Base-by-base conservation (phyloP, 2,888 invertebrate species). In the Hypena proboscidalis region DNA sequence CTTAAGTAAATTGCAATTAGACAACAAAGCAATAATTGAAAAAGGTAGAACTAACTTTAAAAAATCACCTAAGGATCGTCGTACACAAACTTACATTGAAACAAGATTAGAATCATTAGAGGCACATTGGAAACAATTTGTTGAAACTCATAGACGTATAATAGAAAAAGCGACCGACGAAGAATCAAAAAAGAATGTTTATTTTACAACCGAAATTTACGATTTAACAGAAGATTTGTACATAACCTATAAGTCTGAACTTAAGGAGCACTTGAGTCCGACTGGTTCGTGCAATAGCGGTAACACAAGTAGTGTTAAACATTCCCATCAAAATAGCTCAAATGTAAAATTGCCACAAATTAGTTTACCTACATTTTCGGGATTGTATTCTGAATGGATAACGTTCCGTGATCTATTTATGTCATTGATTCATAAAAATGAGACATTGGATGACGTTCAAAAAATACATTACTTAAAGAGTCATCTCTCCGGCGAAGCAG, bases 41-140 rank as follows among this genome's bases (percentile, higher is more conserved):
- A 37, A 21, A 9, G 14, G 11, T 8, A 11, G 29, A 29, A 5
- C 9, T 11, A 37, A 27, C 14, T 37, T 20, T 13, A 37, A 37
- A 21, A 37, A 37, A 14, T 37, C 36, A 0, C 36, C 36, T 1
- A 29, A 37, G 21, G 36, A 37, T 7, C 8, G 36, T 1, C 13
- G 27, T 9, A 37, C 36, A 3, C 10, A 6, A 6, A 1, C 20
- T 1, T 37, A 37, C 14, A 1, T 37, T 2, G n/a, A 19, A 21
- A 33, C 23, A 0, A 14, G 33, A 15, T 15, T 33, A 23, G 33
- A 33, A 23, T 1, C 22, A 0, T 23, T 37, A 29, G 29, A 37
- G 14, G 6, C 8, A 2, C 29, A 37, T 1, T 37, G 36, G 36
- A 29, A 13, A 6, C 4, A 8, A 6, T 37, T 29, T 14, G 3